A percentile compares a stretch with the other conserved stretches of the same genome.
Evolutionary conservation across 1,140 invertebrate genomes (phyloP).

Genomic region (Heliothis subflexa): DNA sequence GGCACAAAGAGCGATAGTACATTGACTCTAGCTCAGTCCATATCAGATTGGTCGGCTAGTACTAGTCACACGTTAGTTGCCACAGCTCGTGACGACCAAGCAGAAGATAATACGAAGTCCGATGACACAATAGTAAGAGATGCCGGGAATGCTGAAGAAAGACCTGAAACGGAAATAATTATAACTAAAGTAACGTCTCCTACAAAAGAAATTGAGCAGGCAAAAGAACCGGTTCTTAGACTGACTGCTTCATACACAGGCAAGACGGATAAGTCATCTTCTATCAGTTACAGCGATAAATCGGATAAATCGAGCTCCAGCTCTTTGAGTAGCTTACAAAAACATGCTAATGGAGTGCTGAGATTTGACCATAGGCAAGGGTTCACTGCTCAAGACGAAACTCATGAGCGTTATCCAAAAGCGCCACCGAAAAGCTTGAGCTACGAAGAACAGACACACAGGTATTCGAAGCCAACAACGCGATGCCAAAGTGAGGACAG

Average conservation of each 20-base stretch:
- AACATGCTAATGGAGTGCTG: constrained; percentile 76
- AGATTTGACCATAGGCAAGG: constrained; percentile 79
- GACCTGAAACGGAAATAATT: constrained; percentile 35
- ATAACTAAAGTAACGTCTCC: constrained; percentile 52
- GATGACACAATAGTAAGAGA: constrained; percentile 69
- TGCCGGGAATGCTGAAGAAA: constrained; percentile 43
- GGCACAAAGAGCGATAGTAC: constrained; percentile 88
- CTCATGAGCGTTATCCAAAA: constrained; percentile 83
- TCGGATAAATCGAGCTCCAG: constrained; percentile 86
- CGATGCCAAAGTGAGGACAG: constrained; percentile 88
- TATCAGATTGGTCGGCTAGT: constrained; percentile 88
- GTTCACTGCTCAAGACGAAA: constrained; percentile 65
- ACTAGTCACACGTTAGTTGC: constrained; percentile 87
- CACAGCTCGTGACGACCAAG: constrained; percentile 82
- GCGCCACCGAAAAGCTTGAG: constrained; percentile 85
- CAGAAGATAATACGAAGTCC: constrained; percentile 69
- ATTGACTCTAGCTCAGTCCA: constrained; percentile 87
- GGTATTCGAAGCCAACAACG: constrained; percentile 73
- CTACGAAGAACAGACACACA: constrained; percentile 81
- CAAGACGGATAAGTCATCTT: constrained; percentile 80
- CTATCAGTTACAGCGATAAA: constrained; percentile 84
- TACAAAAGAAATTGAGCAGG: constrained; percentile 57
- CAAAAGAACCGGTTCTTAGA: constrained; percentile 72
- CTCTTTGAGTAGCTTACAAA: constrained; percentile 83
- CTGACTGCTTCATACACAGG: constrained; percentile 69